These are phyloP conservation scores for Silurus glanis DNA, from an alignment of 2,113 vertebrate species.

Conservation along the genomic window DNA sequence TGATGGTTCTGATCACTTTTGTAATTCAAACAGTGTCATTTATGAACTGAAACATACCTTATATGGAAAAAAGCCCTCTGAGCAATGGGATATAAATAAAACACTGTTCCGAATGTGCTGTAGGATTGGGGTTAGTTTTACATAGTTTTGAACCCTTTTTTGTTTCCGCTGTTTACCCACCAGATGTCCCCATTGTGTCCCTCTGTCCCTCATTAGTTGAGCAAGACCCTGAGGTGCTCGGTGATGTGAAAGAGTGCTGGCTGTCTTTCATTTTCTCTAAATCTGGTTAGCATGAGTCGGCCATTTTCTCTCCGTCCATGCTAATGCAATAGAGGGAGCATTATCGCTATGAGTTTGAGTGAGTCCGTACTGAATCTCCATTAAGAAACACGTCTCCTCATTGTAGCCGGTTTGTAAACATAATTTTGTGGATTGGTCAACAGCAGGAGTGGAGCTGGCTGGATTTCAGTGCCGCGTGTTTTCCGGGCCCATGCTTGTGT, in stretches of 20 bases:
- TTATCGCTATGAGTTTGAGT: neutral
- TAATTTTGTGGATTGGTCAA: neutral
- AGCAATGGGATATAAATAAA: conserved; percentile 17
- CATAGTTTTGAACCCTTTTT: too few relatives aligned
- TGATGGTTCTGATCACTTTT: neutral
- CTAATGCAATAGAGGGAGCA: neutral
- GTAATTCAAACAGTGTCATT: neutral
- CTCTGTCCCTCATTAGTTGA: too few relatives aligned
- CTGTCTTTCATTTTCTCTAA: neutral
- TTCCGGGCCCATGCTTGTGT: conserved; percentile 2
- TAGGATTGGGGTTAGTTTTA: too few relatives aligned
- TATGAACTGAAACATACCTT: neutral
- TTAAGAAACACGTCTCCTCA: neutral
- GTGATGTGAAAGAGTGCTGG: neutral
- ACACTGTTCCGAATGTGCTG: neutral
- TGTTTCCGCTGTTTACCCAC: too few relatives aligned
- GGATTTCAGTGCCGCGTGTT: neutral
- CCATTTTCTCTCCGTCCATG: neutral
- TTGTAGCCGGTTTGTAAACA: neutral
- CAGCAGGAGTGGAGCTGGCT: neutral
- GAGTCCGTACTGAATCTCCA: neutral
- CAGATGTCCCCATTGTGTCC: too few relatives aligned
- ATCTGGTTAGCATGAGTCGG: neutral
- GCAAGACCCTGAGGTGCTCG: neutral
- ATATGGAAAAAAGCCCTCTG: neutral